These are phyloP conservation scores for Lepus townsendii DNA, from an alignment of 2,797 vertebrate species.

Conservation along the genomic window DNA sequence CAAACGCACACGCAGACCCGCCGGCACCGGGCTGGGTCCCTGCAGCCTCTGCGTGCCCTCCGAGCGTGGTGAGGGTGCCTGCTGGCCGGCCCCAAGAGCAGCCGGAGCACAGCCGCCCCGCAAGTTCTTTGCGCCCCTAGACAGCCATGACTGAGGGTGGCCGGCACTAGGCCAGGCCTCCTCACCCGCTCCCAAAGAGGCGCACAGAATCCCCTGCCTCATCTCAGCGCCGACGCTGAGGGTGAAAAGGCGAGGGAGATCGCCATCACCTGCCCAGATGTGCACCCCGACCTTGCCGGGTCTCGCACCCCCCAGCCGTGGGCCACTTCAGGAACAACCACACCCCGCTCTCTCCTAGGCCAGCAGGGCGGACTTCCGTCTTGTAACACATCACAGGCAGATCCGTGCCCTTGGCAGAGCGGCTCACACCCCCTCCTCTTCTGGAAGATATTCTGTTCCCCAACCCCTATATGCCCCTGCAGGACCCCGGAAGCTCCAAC, in stretches of 20 bases:
- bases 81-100: not conserved
- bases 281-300: not conserved
- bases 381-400: not conserved
- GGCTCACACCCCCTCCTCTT: not conserved
- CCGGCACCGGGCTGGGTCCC: not conserved
- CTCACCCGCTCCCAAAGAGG: not conserved
- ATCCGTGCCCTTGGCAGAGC: not conserved
- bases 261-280: not conserved
- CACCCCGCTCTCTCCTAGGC: not conserved
- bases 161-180: not conserved
- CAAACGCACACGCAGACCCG: slow-evolving; percentile 52
- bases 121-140: not conserved
- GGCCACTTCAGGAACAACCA: not conserved
- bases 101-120: not conserved
- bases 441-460: not conserved
- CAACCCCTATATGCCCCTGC: not conserved
- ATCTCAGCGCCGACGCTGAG: not conserved
- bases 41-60: not conserved
- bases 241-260: not conserved
- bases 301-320: not conserved
- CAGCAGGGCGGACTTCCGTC: not conserved
- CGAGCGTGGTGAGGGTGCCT: not conserved
- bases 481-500: not conserved
- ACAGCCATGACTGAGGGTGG: not conserved
- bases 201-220: not conserved